Percentiles rank a stretch among this genome's conserved stretches.
Conservation (phyloP, 2,113 vertebrate species). For the Monopterus albus region DNA sequence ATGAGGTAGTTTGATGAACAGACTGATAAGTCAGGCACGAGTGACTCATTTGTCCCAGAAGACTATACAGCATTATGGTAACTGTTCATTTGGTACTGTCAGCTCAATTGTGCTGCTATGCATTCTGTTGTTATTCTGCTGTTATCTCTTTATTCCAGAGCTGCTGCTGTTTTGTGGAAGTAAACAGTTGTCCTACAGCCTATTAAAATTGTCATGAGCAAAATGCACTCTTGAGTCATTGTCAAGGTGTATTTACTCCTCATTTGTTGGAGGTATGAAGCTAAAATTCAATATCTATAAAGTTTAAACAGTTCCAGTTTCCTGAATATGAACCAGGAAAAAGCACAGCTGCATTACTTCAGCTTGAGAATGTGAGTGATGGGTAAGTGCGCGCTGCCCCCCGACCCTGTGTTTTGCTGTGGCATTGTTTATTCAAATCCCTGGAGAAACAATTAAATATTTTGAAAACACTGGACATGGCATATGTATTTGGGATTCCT, state of each 20-base stretch:
- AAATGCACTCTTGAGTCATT: conserved; percentile 40
- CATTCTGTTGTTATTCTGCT: conserved; percentile 58
- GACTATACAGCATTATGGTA: conserved; percentile 45
- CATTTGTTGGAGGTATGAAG: conserved; percentile 44
- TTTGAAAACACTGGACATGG: conserved; percentile 23
- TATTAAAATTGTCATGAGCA: conserved; percentile 48
- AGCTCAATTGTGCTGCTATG: conserved; percentile 48
- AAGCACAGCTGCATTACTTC: conserved; percentile 8
- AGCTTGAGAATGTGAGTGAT: conserved; percentile 20
- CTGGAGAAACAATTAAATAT: conserved; percentile 42
- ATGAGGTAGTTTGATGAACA: conserved; percentile 61
- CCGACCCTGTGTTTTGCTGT: conserved; percentile 17
- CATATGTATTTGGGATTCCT: conserved; percentile 4
- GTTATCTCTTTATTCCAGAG: conserved; percentile 71
- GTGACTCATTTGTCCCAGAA: conserved; percentile 69
- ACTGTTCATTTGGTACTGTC: conserved; percentile 51
- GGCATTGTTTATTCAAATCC: conserved; percentile 51
- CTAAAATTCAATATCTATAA: conserved; percentile 37
- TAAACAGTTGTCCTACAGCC: conserved; percentile 56
- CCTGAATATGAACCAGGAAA: conserved; percentile 33
- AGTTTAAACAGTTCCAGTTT: conserved; percentile 11
- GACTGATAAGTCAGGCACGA: conserved; percentile 61
- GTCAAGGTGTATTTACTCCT: conserved; percentile 49
- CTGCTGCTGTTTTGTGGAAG: conserved; percentile 28
- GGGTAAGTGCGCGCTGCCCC: conserved; percentile 12